Evolutionary conservation across 2,113 vertebrate species (phyloP), one percentile per base, ranked within the genome.

Genomic region (Acrocephalus kingi): DNA sequence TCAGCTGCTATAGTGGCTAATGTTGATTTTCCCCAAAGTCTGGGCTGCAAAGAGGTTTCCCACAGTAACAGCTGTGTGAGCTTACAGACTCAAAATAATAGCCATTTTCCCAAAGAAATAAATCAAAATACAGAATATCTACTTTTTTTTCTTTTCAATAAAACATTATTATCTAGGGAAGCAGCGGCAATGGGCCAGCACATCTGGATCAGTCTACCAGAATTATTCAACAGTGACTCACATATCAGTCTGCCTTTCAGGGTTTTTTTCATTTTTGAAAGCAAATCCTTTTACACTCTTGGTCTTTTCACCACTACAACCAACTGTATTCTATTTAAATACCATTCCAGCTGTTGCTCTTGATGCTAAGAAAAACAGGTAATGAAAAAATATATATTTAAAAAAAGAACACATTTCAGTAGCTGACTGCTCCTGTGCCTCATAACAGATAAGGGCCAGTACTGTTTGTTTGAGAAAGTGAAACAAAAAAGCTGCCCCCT

Each of bases 151-250:
- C n/a, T 24, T 13, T 52, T 21, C 46, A 86, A 48, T 89, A 95
- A 79, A 75, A 63, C 30, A 64, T 58, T 84, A 92, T 72, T 66
- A 82, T 82, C 28, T 49, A 75, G 71, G 25, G 77, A n/a, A 85
- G 67, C 24, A 90, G 27, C 63, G 79, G 86, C 63, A 64, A 75
- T 3, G 21, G 35, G 87, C 85, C 88, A 82, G 31, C 69, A 95
- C 94, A 95, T 95, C 83, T 93, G 89, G 76, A 72, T 81, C 45
- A 87, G 63, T 59, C 62, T 84, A 69, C 62, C 64, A 74, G 24
- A 94, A 94, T 62, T 89, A 59, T 61, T 85, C 46, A 81, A 52
- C 30, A 66, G 20, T 74, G 92, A 96, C 51, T 96, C 81, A 92
- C 37, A 61, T 27, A 85, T 35, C 12, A 43, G 41, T 48, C 49